Conservation (phyloP, 2,888 invertebrate species). For the Candidula unifasciata region DNA sequence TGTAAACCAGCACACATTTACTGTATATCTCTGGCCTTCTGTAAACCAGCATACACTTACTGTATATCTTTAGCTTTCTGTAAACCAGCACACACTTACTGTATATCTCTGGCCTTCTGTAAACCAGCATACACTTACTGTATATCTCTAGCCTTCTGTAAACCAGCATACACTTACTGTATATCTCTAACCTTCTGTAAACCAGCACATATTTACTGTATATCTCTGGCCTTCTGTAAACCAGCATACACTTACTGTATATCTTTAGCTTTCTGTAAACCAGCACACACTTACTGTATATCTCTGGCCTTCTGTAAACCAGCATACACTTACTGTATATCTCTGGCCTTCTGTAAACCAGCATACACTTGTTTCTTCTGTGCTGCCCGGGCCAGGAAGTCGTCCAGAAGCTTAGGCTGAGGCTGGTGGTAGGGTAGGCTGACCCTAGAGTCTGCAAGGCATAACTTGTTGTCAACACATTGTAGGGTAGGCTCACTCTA, state of each 20-base stretch:
- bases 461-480: neutral
- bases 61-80: slow-evolving; percentile 79
- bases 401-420: slow-evolving; percentile 87
- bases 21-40: no score
- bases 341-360: slow-evolving; percentile 79
- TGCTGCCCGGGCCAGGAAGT: slow-evolving; percentile 82
- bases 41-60: slow-evolving; percentile 57
- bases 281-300: no score
- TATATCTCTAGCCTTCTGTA: no score
- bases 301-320: no score
- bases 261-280: no score
- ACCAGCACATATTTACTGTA: no score
- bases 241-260: no score
- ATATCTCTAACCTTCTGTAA: no score
- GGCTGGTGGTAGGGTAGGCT: slow-evolving; percentile 92
- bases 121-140: no score
- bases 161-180: no score
- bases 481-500: slow-evolving; percentile 11
- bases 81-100: slow-evolving; percentile 64
- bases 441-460: slow-evolving; percentile 82
- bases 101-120: slow-evolving; percentile 29
- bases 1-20: no score
- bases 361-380: slow-evolving; percentile 71
- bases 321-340: slow-evolving; percentile 59
- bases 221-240: no score